phyloP scores from a whole-genome alignment of 2,888 invertebrate genomes.

The Chloromyia formosa region DNA sequence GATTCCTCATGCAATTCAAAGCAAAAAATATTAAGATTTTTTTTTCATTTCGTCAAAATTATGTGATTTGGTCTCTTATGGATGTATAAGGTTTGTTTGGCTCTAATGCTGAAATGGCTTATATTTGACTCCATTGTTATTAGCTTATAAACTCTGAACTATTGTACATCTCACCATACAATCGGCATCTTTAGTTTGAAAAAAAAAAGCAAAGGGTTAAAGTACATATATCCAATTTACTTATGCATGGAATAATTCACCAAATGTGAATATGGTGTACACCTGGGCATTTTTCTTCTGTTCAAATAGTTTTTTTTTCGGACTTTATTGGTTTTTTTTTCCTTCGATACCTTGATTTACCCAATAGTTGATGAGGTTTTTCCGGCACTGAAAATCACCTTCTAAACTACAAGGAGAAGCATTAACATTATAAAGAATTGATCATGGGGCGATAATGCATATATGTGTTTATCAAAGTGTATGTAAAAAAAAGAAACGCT shows the following conservation, averaged over 20 bases:
- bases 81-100: too few relatives aligned
- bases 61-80: too few relatives aligned
- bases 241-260: constrained; percentile 19
- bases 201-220: constrained; percentile 1
- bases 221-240: constrained; percentile 1
- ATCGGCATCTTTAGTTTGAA: not conserved
- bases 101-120: too few relatives aligned
- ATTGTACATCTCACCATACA: constrained; percentile 17
- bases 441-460: constrained; percentile 10
- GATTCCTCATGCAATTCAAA: too few relatives aligned
- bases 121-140: too few relatives aligned
- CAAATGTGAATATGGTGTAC: not conserved
- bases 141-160: too few relatives aligned
- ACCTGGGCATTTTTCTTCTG: constrained; percentile 26
- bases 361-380: constrained; percentile 26
- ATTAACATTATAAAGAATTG: constrained; percentile 32
- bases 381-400: constrained; percentile 19
- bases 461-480: not conserved
- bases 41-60: too few relatives aligned
- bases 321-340: not conserved
- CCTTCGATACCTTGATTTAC: not conserved
- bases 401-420: constrained; percentile 13
- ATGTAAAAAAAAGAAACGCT: not conserved
- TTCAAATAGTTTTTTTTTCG: not conserved
- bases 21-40: too few relatives aligned